Evolutionary conservation across 1,140 invertebrate species (phyloP).

Genomic region (Wiebesia pumilae): DNA sequence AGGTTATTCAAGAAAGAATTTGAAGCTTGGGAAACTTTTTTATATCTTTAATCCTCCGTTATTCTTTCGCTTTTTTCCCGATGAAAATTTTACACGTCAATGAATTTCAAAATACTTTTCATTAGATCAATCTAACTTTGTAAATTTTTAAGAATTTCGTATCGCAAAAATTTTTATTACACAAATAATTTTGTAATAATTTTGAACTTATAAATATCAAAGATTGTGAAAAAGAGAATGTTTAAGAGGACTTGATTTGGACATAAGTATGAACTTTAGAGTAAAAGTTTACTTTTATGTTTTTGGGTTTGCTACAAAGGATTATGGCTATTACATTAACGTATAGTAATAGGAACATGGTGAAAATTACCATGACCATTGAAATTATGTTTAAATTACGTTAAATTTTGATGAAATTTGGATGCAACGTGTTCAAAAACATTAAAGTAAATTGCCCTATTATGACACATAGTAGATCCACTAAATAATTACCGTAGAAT

Average conservation of each 20-base stretch:
- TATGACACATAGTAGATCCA: not conserved
- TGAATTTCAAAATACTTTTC: slow-evolving; percentile 1
- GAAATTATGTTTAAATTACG: not conserved
- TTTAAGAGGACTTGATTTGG: not conserved
- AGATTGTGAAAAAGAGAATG: not conserved
- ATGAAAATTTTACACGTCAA: slow-evolving; percentile 16
- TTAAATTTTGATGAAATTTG: not conserved
- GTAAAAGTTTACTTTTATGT: not conserved
- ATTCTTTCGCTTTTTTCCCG: not conserved
- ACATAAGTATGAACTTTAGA: not conserved
- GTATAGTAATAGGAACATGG: not conserved
- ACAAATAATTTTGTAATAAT: not conserved
- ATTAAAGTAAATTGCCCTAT: not conserved
- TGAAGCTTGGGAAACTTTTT: slow-evolving; percentile 10
- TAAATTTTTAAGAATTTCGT: not conserved
- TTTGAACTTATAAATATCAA: not conserved
- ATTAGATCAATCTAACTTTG: slow-evolving; percentile 1
- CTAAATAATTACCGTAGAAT: not conserved
- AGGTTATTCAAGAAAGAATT: slow-evolving; percentile 8
- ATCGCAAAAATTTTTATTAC: not conserved
- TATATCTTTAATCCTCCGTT: not conserved
- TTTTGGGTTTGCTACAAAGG: not conserved
- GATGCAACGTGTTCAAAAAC: not conserved
- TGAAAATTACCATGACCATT: not conserved
- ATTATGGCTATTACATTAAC: not conserved